These are phyloP conservation scores for Notolepis coatsorum DNA, from an alignment of 2,797 vertebrate genomes.

Conservation along the genomic window DNA sequence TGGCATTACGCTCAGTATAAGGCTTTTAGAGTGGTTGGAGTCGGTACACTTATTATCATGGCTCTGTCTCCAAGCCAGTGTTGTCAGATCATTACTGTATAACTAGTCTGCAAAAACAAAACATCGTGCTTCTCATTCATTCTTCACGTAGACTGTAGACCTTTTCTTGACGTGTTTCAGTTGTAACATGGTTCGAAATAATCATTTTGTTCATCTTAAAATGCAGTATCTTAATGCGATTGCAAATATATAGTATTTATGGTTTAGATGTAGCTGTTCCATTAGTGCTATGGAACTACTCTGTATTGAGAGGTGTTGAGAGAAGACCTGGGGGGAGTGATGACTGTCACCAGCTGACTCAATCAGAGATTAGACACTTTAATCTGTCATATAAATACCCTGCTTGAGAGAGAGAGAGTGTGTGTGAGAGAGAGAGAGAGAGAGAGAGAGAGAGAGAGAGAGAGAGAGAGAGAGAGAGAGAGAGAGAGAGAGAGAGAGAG, in stretches of 20 bases:
- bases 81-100: background rate
- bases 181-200: too few relatives aligned
- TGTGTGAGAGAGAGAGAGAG: background rate
- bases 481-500: too few relatives aligned
- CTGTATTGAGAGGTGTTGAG: background rate
- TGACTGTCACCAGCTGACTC: slow-evolving; percentile 39
- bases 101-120: too few relatives aligned
- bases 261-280: slow-evolving; percentile 13
- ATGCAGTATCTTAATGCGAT: too few relatives aligned
- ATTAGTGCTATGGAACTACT: background rate
- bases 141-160: too few relatives aligned
- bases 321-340: slow-evolving; percentile 21
- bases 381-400: slow-evolving; percentile 61
- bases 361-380: slow-evolving; percentile 59
- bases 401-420: slow-evolving; percentile 6
- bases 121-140: too few relatives aligned
- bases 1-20: slow-evolving; percentile 21
- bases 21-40: slow-evolving; percentile 29
- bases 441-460: too few relatives aligned
- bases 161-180: too few relatives aligned
- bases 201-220: too few relatives aligned
- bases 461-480: too few relatives aligned
- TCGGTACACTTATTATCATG: too few relatives aligned
- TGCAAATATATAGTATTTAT: too few relatives aligned
- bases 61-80: background rate